phyloP scores from a whole-genome alignment of 2,113 vertebrate genomes.

The Daubentonia madagascariensis region DNA sequence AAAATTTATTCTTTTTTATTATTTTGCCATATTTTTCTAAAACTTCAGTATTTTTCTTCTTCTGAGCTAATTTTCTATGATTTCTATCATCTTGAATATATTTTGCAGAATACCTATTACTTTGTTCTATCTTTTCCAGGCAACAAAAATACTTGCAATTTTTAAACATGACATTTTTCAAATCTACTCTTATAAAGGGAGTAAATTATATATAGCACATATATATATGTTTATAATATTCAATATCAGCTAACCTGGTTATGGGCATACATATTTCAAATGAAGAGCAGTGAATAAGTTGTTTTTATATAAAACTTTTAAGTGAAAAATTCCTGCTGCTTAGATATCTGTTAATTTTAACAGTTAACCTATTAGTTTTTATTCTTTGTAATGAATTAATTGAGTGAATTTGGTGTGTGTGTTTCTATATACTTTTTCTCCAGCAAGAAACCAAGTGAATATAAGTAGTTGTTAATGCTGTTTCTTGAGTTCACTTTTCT shows the following conservation, averaged over 20 bases:
- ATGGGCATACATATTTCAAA: neutral
- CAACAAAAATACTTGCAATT: neutral
- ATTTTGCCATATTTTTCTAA: neutral
- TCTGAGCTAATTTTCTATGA: neutral
- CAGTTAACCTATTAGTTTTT: neutral
- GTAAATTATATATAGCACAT: neutral
- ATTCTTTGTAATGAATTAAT: neutral
- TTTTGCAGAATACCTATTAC: neutral
- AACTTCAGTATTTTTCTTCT: neutral
- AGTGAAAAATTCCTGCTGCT: neutral
- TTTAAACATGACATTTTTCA: neutral
- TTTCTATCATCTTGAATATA: neutral
- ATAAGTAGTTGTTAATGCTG: neutral
- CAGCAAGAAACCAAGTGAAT: neutral
- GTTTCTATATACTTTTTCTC: neutral
- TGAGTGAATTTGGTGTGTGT: neutral
- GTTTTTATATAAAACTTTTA: neutral
- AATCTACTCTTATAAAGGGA: neutral
- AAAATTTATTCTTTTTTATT: neutral
- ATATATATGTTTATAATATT: neutral
- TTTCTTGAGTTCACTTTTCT: neutral
- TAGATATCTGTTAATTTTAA: neutral
- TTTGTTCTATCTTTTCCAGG: neutral
- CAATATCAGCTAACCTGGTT: neutral
- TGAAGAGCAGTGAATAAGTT: neutral